Percentiles rank a stretch among this genome's conserved stretches.
Conservation (phyloP, 2,888 invertebrate genomes). For the Notodonta dromedarius region DNA sequence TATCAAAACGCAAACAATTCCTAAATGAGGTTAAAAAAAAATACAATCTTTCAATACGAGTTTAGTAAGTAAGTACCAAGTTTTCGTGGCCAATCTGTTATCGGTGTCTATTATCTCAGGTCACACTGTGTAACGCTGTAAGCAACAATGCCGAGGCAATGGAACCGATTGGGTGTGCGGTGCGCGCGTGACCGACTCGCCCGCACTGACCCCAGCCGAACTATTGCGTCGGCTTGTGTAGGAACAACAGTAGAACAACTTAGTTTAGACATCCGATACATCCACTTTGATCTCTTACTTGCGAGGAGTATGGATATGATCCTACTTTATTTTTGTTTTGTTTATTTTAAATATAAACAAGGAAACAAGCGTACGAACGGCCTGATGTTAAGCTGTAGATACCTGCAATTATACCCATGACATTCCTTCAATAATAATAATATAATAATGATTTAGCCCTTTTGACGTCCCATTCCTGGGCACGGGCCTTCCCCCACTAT, state of each 20-base stretch:
- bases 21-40: neutral
- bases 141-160: conserved; percentile 37
- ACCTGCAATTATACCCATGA: too few relatives aligned
- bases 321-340: too few relatives aligned
- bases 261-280: neutral
- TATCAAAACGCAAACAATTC: too few relatives aligned
- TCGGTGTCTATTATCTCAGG: conserved; percentile 38
- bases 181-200: conserved; percentile 48
- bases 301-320: too few relatives aligned
- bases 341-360: too few relatives aligned
- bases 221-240: conserved; percentile 51
- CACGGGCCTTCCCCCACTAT: too few relatives aligned
- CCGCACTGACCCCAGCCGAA: conserved; percentile 56
- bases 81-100: conserved; percentile 33
- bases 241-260: neutral
- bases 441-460: too few relatives aligned
- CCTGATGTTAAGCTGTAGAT: too few relatives aligned
- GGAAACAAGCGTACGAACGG: too few relatives aligned
- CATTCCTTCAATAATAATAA: too few relatives aligned
- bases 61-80: conserved; percentile 34
- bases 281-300: too few relatives aligned
- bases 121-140: conserved; percentile 46
- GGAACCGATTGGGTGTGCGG: conserved; percentile 36
- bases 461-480: too few relatives aligned
- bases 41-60: conserved; percentile 24